Conservation (phyloP, 2,797 vertebrate species). For the Delichon dasypus region DNA sequence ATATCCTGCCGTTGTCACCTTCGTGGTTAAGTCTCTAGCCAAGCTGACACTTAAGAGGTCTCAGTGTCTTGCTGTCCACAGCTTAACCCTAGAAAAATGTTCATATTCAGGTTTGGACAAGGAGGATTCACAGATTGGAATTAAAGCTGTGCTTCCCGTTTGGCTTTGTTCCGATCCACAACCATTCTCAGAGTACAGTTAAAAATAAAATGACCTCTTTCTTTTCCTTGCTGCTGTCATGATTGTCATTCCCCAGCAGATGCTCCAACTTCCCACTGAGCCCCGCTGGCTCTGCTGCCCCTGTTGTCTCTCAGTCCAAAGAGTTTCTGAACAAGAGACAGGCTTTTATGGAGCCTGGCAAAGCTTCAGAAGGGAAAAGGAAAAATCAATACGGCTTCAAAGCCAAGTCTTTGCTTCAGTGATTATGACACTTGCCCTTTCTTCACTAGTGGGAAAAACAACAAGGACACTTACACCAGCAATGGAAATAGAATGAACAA, state of each 20-base stretch:
- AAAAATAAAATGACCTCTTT: constrained; percentile 66
- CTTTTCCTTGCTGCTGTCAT: constrained; percentile 14
- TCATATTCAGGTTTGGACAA: background rate
- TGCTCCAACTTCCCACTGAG: background rate
- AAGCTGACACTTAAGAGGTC: background rate
- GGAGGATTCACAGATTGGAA: background rate
- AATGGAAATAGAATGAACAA: constrained; percentile 56
- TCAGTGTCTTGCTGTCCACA: background rate
- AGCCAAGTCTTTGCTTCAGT: constrained; percentile 63
- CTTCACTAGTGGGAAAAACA: constrained; percentile 62
- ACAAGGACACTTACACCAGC: constrained; percentile 49
- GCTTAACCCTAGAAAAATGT: background rate
- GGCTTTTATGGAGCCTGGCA: constrained; percentile 56
- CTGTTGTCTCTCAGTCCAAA: constrained; percentile 55
- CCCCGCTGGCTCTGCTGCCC: constrained; percentile 33
- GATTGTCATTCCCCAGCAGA: constrained; percentile 51
- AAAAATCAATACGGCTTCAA: constrained; percentile 67
- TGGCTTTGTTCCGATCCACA: background rate
- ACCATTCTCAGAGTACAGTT: background rate
- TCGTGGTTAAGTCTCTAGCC: background rate
- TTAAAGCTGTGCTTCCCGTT: background rate
- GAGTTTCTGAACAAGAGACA: constrained; percentile 54
- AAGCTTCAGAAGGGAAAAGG: constrained; percentile 55
- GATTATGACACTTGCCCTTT: constrained; percentile 69
- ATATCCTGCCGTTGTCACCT: background rate